phyloP scores from a whole-genome alignment of 1,140 invertebrate species.

The Cyphomyrmex costatus region DNA sequence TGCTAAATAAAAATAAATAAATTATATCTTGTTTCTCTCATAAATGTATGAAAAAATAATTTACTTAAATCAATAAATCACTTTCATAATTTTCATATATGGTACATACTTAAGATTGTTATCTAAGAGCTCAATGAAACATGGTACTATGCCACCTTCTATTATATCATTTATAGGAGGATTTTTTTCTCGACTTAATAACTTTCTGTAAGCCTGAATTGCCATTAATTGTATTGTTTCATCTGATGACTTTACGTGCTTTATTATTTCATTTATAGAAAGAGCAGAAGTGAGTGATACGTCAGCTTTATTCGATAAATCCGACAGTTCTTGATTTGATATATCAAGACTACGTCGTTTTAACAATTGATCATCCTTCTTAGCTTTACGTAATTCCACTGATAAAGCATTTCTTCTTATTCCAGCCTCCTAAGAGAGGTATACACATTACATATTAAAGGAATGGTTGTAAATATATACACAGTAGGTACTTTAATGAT shows the following conservation, averaged over 20 bases:
- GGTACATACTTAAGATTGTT: conserved; percentile 90
- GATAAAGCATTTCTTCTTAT: conserved; percentile 95
- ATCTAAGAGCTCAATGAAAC: conserved; percentile 93
- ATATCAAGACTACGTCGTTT: conserved; percentile 96
- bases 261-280: conserved; percentile 89
- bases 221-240: conserved; percentile 89
- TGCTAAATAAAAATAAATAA: conserved; percentile 86
- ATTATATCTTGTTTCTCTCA: conserved; percentile 18
- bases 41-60: no score
- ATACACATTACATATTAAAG: neutral
- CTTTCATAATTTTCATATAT: neutral
- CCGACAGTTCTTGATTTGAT: no score
- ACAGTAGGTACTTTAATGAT: no score
- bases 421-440: conserved; percentile 94
- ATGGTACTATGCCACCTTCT: conserved; percentile 95
- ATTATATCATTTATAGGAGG: no score
- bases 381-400: conserved; percentile 96
- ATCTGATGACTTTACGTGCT: conserved; percentile 89
- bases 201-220: conserved; percentile 92
- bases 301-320: conserved; percentile 87
- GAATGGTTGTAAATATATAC: no score
- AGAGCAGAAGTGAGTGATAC: conserved; percentile 83
- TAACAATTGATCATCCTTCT: conserved; percentile 97
- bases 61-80: no score
- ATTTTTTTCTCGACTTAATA: no score